A percentile compares a stretch with the other conserved stretches of the same genome.
phyloP scores from a whole-genome alignment of 1,140 invertebrate genomes.

The Pseudobourletiella spinata region DNA sequence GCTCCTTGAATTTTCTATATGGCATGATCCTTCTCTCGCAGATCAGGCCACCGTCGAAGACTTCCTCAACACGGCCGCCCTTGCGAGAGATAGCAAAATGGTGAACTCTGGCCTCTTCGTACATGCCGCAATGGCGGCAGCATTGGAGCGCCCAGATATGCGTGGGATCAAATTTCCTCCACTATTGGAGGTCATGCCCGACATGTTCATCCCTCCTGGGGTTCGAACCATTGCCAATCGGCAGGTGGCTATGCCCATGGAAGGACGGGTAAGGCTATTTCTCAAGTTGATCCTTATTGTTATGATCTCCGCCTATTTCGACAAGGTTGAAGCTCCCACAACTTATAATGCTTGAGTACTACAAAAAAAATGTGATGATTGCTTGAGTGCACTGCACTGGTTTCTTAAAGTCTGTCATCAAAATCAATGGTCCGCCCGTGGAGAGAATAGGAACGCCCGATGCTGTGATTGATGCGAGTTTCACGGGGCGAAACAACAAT shows the following conservation, averaged over 20 bases:
- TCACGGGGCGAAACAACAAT: slow-evolving; percentile 11
- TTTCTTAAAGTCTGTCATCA: no score
- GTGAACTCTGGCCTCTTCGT: slow-evolving; percentile 22
- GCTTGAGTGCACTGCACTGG: no score
- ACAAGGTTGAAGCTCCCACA: no score
- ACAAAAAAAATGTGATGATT: no score
- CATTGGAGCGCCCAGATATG: slow-evolving; percentile 22
- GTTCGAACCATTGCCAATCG: background rate
- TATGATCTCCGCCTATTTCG: no score
- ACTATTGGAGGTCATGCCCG: slow-evolving; percentile 34
- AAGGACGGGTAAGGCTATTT: background rate
- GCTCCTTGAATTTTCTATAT: background rate
- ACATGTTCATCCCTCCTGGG: slow-evolving; percentile 20
- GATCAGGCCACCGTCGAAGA: background rate
- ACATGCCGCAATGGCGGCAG: slow-evolving; percentile 12
- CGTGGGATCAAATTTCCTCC: slow-evolving; percentile 23
- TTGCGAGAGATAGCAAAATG: background rate
- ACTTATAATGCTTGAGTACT: no score
- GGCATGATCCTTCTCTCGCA: background rate
- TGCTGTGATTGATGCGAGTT: slow-evolving; percentile 8
- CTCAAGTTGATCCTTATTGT: no score
- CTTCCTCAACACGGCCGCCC: background rate
- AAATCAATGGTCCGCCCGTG: no score
- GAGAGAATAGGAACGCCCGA: background rate
- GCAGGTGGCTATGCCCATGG: background rate